A percentile compares a stretch with the other conserved stretches of the same genome.
Conservation (phyloP, 2,797 vertebrate species). For the Lophotriccus pileatus region DNA sequence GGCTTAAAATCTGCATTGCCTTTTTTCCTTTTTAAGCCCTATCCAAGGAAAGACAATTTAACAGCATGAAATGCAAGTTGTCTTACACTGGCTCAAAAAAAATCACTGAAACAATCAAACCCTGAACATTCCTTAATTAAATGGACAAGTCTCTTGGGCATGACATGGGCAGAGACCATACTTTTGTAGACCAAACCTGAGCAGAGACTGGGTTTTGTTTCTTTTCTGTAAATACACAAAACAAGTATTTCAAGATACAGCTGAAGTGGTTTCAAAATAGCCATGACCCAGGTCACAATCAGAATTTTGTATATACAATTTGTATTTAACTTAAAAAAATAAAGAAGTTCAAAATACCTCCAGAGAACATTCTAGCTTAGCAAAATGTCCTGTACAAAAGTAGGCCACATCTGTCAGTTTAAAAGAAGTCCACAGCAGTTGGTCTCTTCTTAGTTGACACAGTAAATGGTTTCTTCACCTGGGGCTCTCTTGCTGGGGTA, state of each 20-base stretch:
- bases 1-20: background rate
- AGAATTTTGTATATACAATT: constrained; percentile 1
- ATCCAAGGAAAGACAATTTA: background rate
- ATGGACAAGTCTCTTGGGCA: background rate
- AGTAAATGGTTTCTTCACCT: constrained; percentile 50
- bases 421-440: constrained; percentile 84
- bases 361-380: constrained; percentile 62
- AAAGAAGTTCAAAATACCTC: constrained; percentile 51
- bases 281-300: background rate
- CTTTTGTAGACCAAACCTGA: constrained; percentile 31
- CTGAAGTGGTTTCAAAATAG: background rate
- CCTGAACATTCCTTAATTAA: background rate
- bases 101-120: background rate
- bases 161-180: background rate
- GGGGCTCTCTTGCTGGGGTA: background rate
- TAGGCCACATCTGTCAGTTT: constrained; percentile 54
- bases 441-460: constrained; percentile 60
- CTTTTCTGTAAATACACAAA: constrained; percentile 4
- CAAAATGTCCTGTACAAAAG: constrained; percentile 70
- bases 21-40: background rate
- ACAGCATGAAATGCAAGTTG: background rate
- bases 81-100: background rate
- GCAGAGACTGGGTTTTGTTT: background rate
- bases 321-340: constrained; percentile 61
- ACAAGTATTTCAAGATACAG: background rate